Evolutionary conservation across 1,140 invertebrate genomes (phyloP), one percentile per base, ranked within the genome.

Genomic region (Rhagoletis zephyria): DNA sequence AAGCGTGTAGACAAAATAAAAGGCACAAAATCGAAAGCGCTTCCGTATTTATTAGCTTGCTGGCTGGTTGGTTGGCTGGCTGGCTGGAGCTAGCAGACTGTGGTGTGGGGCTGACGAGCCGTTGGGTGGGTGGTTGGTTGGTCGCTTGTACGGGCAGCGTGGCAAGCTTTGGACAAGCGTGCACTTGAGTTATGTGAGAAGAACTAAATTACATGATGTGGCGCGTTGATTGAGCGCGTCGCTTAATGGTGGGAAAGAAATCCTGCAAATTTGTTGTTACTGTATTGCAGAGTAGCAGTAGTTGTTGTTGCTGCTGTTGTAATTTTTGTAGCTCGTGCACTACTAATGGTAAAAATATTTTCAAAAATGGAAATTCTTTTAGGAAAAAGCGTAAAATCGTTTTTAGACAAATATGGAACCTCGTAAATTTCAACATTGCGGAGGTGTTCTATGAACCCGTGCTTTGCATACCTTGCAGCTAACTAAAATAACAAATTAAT

Each of bases 11-110:
- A 16, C 2, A 81, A 81, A 30, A 59, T 16, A 14, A 16, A 14
- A 16, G 59, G 59, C 56, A 30, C 61, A 85, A 45, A n/a, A 85
- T 14, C 89, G 87, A 89, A 89, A 89, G 89, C 87, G 90, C 90
- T 91, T 91, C 90, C 90, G 90, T 91, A 91, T 91, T 56, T 81
- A 81, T 45, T 56, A 9, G 10, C 45, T 14, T n/a, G 30, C 6
- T 56, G n/a, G 10, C 45, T 14, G 48, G 30, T 30, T 5, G 64
- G 6, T 3, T 56, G 51, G 30, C 30, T 30, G 64, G 6, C 51
- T 56, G 51, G 30, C 30, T 30, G 30, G 1, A 30, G 30, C 30
- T 30, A 1, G 30, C 0, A 30, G 30, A 30, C 30, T 30, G 30
- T 0, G 30, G 1, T 30, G 30, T 30, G 30, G 30, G 30, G 63